phyloP scores from a whole-genome alignment of 2,797 vertebrate genomes.

The Limnodromus scolopaceus region DNA sequence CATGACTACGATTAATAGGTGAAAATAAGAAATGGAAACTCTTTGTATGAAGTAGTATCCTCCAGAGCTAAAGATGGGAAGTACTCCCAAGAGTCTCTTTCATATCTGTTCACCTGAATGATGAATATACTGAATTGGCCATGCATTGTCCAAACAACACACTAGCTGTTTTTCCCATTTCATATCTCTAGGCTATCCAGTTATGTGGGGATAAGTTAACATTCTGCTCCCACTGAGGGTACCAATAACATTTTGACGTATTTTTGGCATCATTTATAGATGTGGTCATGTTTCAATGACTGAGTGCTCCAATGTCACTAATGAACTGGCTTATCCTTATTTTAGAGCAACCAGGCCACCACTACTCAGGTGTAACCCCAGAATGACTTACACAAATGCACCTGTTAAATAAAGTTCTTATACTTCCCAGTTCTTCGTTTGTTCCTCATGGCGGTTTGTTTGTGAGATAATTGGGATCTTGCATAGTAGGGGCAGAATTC shows the following conservation, averaged over 20 bases:
- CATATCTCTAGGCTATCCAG: background rate
- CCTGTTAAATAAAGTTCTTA: background rate
- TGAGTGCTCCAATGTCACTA: background rate
- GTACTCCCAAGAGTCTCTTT: background rate
- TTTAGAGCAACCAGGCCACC: background rate
- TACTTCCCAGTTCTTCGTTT: background rate
- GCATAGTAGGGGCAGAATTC: background rate
- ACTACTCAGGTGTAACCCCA: background rate
- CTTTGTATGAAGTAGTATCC: background rate
- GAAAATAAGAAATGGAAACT: conserved; percentile 1
- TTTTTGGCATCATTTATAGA: background rate
- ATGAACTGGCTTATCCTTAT: background rate
- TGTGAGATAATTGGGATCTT: conserved; percentile 11
- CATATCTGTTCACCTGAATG: background rate
- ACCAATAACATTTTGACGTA: background rate
- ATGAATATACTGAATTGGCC: background rate
- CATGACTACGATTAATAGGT: background rate
- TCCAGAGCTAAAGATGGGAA: background rate
- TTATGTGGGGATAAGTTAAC: background rate
- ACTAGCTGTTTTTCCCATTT: background rate
- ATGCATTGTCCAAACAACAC: background rate
- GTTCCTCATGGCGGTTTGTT: background rate
- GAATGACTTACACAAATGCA: background rate
- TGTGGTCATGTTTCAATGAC: background rate
- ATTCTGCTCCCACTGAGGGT: background rate